Conservation (phyloP, 2,888 invertebrate species). For the Nycteola revayana region DNA sequence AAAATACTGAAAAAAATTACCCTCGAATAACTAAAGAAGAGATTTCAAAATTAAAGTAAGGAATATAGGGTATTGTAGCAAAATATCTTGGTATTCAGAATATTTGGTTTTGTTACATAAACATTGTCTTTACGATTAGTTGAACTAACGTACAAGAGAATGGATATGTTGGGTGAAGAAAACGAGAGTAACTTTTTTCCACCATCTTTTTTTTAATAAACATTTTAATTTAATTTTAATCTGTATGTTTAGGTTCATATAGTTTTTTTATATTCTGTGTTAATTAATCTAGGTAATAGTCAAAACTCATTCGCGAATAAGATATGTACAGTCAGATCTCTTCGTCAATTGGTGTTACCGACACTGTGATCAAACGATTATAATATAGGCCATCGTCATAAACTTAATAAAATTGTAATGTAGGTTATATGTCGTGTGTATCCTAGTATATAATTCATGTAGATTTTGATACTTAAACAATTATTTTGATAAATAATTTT, state of each 20-base stretch:
- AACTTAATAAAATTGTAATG: constrained; percentile 25
- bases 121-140: no score
- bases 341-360: constrained; percentile 46
- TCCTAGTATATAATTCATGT: constrained; percentile 25
- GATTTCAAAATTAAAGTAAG: no score
- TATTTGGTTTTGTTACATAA: no score
- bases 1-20: constrained; percentile 19
- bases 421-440: constrained; percentile 28
- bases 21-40: constrained; percentile 6
- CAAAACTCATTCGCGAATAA: constrained; percentile 33
- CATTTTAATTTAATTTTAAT: constrained; percentile 7
- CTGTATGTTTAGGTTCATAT: no score
- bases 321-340: constrained; percentile 33
- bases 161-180: no score
- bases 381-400: constrained; percentile 38
- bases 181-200: constrained; percentile 16
- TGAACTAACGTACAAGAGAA: no score
- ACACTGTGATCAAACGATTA: constrained; percentile 57
- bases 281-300: constrained; percentile 25
- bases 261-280: constrained; percentile 15
- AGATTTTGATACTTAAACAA: constrained; percentile 24
- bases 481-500: constrained; percentile 36
- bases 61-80: no score
- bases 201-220: constrained; percentile 8
- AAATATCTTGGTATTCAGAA: no score